Conservation (phyloP, 1,140 invertebrate genomes). For the Drosophila melanica region DNA sequence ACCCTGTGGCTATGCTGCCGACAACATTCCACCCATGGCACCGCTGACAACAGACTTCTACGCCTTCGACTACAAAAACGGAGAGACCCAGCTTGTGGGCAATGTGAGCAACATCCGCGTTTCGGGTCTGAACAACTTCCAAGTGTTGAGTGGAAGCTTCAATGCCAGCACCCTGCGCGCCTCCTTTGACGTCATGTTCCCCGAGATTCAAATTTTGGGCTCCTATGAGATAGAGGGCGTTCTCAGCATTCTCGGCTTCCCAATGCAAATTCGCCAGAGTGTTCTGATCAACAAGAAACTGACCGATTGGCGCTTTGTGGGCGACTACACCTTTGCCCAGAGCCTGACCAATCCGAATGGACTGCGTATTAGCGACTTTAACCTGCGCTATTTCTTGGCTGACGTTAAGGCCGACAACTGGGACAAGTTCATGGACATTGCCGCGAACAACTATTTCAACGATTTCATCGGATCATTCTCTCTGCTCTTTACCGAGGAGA, state of each 20-base stretch:
- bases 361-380: conserved; percentile 52
- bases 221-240: conserved; percentile 42
- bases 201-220: conserved; percentile 56
- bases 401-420: conserved; percentile 53
- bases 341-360: conserved; percentile 43
- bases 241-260: conserved; percentile 40
- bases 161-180: conserved; percentile 41
- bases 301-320: too few species aligned
- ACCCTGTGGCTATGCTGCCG: conserved; percentile 58
- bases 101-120: conserved; percentile 62
- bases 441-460: conserved; percentile 61
- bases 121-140: conserved; percentile 53
- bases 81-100: conserved; percentile 36
- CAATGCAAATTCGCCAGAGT: conserved; percentile 31
- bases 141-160: conserved; percentile 46
- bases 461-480: conserved; percentile 15
- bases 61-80: conserved; percentile 26
- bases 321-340: conserved; percentile 28
- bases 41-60: conserved; percentile 37
- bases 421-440: conserved; percentile 57
- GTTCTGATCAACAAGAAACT: conserved; percentile 52
- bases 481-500: conserved; percentile 40
- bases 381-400: conserved; percentile 49
- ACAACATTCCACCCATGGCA: conserved; percentile 52
- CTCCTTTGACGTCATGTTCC: conserved; percentile 54